Evolutionary conservation across 2,797 vertebrate genomes (phyloP).

Genomic region (Acomys russatus): DNA sequence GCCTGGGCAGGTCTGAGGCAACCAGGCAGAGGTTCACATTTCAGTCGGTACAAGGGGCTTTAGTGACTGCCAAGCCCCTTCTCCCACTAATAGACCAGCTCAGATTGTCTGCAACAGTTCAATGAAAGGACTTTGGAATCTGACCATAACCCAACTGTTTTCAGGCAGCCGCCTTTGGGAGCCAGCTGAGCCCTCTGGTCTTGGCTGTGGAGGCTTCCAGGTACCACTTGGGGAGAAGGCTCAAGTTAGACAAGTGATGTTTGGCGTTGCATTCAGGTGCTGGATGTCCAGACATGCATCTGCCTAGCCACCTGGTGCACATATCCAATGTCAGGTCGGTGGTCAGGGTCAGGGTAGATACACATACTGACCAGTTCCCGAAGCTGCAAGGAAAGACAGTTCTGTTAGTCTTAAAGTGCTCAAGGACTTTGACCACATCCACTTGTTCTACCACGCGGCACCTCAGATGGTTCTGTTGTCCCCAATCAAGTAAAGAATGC

Average conservation of each 20-base stretch:
- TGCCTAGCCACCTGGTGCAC: conserved; percentile 95
- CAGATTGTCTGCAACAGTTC: conserved; percentile 87
- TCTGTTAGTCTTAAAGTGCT: background rate
- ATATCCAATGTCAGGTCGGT: conserved; percentile 94
- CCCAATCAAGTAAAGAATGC: background rate
- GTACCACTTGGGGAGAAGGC: conserved; percentile 85
- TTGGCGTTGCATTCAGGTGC: conserved; percentile 90
- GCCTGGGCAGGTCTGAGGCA: conserved; percentile 85
- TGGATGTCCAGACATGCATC: conserved; percentile 95
- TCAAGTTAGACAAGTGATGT: conserved; percentile 89
- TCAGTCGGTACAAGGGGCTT: conserved; percentile 81
- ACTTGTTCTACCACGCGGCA: rapidly evolving
- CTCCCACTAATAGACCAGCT: conserved; percentile 81
- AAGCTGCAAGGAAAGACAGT: conserved; percentile 87
- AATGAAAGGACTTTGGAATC: conserved; percentile 86
- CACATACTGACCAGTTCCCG: conserved; percentile 96
- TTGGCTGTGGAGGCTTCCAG: conserved; percentile 81
- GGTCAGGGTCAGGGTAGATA: conserved; percentile 94
- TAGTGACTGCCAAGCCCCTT: conserved; percentile 57
- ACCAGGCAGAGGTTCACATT: conserved; percentile 90
- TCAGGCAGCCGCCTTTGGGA: conserved; percentile 79
- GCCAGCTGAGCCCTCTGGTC: conserved; percentile 76
- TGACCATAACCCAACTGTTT: conserved; percentile 66
- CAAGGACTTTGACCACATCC: background rate
- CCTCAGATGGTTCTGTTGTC: background rate